phyloP scores from a whole-genome alignment of 2,797 vertebrate species.

The Adelosebastes latens region DNA sequence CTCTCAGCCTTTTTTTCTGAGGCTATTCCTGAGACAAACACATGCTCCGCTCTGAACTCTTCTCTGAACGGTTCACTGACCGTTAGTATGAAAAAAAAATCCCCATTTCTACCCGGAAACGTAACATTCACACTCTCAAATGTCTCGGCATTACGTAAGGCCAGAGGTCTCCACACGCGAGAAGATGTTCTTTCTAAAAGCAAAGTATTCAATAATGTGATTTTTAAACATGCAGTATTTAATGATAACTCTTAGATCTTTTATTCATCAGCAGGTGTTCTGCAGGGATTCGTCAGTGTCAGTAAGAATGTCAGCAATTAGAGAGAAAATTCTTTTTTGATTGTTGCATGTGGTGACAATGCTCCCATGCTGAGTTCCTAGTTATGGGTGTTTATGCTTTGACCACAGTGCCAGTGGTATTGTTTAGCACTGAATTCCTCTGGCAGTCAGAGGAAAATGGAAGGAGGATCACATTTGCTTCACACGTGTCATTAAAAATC shows the following conservation, averaged over 20 bases:
- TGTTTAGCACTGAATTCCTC: conserved; percentile 73
- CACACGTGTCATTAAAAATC: conserved; percentile 80
- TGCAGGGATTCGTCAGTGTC: conserved; percentile 16
- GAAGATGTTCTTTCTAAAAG: not conserved
- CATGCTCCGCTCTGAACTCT: conserved; percentile 60
- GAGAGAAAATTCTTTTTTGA: conserved; percentile 12
- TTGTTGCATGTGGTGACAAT: conserved; percentile 67
- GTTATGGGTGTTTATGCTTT: conserved; percentile 70
- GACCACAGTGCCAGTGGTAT: conserved; percentile 72
- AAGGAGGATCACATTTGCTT: conserved; percentile 79
- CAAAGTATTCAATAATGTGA: not conserved
- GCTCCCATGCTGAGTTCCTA: conserved; percentile 61
- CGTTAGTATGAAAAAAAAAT: conserved; percentile 34
- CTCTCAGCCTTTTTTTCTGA: conserved; percentile 37
- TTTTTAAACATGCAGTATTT: not conserved
- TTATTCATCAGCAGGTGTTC: conserved; percentile 43
- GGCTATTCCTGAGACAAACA: conserved; percentile 61
- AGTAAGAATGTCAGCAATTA: conserved; percentile 25
- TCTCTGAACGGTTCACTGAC: conserved; percentile 51
- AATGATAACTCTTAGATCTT: not conserved
- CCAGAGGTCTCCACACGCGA: not conserved
- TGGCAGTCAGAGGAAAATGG: conserved; percentile 56
- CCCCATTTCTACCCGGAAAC: conserved; percentile 35
- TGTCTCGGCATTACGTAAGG: conserved; percentile 27
- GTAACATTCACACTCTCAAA: conserved; percentile 12